phyloP scores from a whole-genome alignment of 1,140 invertebrate species.

The Drosophila teissieri region DNA sequence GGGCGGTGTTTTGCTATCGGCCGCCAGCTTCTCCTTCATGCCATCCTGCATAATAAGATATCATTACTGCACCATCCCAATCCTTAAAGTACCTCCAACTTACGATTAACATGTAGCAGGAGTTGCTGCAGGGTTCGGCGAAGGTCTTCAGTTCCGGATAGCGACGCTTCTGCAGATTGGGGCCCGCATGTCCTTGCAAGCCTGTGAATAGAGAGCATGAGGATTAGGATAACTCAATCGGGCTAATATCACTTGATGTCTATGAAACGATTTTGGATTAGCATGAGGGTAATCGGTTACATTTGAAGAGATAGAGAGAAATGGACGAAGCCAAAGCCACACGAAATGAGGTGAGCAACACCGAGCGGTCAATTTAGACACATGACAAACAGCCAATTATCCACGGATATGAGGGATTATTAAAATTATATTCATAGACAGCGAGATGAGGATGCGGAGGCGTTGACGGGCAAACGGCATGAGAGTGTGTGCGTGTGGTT shows the following conservation, averaged over 20 bases:
- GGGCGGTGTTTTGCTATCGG: slow-evolving; percentile 89
- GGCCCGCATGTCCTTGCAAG: slow-evolving; percentile 94
- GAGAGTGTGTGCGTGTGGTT: slow-evolving; percentile 80
- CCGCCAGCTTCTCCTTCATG: slow-evolving; percentile 92
- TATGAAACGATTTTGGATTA: slow-evolving; percentile 70
- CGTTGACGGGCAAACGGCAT: slow-evolving; percentile 64
- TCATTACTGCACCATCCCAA: neutral
- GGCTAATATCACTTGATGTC: slow-evolving; percentile 37
- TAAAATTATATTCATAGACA: slow-evolving; percentile 38
- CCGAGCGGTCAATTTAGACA: slow-evolving; percentile 64
- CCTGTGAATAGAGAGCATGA: slow-evolving; percentile 80
- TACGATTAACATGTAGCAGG: slow-evolving; percentile 96
- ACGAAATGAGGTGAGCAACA: slow-evolving; percentile 71
- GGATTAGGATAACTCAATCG: slow-evolving; percentile 2
- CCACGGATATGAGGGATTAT: slow-evolving; percentile 53
- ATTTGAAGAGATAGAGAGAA: slow-evolving; percentile 26
- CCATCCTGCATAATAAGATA: slow-evolving; percentile 87
- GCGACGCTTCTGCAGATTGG: slow-evolving; percentile 94
- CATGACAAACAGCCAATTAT: slow-evolving; percentile 66
- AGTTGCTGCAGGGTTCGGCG: slow-evolving; percentile 92
- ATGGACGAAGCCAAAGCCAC: slow-evolving; percentile 62
- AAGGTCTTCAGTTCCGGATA: slow-evolving; percentile 95
- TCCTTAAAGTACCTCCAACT: slow-evolving; percentile 45
- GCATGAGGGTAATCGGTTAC: slow-evolving; percentile 66
- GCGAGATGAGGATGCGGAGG: slow-evolving; percentile 60